Conservation (phyloP, 2,888 invertebrate genomes). For the Thymelicus sylvestris region DNA sequence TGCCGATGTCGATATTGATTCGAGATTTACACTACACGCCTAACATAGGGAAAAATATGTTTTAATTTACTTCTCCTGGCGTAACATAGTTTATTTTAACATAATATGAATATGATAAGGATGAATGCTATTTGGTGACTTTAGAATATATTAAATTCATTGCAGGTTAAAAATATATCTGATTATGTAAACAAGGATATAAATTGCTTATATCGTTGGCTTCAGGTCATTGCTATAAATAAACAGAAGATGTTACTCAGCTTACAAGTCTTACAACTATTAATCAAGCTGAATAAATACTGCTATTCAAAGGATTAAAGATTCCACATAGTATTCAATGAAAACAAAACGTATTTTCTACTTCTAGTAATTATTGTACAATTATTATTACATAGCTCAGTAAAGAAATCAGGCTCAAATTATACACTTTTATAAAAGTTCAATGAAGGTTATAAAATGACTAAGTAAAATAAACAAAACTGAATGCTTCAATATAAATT, state of each 20-base stretch:
- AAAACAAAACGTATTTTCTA: not conserved
- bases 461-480: no score
- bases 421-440: not conserved
- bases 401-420: not conserved
- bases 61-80: not conserved
- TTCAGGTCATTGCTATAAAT: conserved; percentile 1
- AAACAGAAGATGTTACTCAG: conserved; percentile 5
- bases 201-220: not conserved
- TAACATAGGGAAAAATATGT: conserved; percentile 18
- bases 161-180: not conserved
- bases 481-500: no score
- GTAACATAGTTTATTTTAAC: not conserved
- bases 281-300: conserved; percentile 16
- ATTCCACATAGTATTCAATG: conserved; percentile 1
- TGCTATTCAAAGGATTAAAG: not conserved
- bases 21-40: conserved; percentile 45
- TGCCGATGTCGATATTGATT: conserved; percentile 46
- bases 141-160: no score
- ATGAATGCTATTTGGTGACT: no score
- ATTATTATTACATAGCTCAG: not conserved
- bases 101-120: not conserved
- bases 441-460: no score
- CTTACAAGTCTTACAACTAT: not conserved
- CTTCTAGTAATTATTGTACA: not conserved
- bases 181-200: not conserved